These are phyloP conservation scores for Carassius auratus DNA, from an alignment of 2,113 vertebrate species.

Conservation along the genomic window DNA sequence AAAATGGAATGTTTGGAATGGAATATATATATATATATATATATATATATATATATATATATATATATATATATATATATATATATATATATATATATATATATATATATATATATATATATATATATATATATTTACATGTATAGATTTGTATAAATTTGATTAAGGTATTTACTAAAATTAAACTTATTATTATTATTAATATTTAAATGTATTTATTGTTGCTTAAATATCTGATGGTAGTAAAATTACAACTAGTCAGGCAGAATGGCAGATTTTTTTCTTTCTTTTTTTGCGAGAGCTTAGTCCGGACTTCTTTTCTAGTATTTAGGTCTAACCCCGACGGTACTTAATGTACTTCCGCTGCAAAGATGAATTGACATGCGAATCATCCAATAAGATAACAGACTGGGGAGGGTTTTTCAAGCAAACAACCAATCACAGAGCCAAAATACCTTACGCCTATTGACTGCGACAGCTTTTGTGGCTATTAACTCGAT, in stretches of 20 bases:
- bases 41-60: too few species aligned
- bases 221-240: neutral
- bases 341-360: neutral
- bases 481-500: neutral
- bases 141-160: neutral
- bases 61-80: too few species aligned
- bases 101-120: too few species aligned
- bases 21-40: too few species aligned
- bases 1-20: neutral
- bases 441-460: slow-evolving; percentile 8
- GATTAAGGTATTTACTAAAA: neutral
- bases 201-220: neutral
- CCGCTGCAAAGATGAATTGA: neutral
- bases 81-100: too few species aligned
- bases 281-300: neutral
- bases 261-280: neutral
- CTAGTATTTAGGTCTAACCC: slow-evolving; percentile 12
- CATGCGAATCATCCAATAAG: slow-evolving; percentile 14
- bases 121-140: too few species aligned
- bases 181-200: neutral
- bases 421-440: slow-evolving; percentile 38
- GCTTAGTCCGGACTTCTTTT: neutral
- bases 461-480: slow-evolving; percentile 21
- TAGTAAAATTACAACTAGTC: neutral
- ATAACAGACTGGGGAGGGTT: neutral